Conservation (phyloP, 2,797 vertebrate species). For the Urocyon cinereoargenteus region DNA sequence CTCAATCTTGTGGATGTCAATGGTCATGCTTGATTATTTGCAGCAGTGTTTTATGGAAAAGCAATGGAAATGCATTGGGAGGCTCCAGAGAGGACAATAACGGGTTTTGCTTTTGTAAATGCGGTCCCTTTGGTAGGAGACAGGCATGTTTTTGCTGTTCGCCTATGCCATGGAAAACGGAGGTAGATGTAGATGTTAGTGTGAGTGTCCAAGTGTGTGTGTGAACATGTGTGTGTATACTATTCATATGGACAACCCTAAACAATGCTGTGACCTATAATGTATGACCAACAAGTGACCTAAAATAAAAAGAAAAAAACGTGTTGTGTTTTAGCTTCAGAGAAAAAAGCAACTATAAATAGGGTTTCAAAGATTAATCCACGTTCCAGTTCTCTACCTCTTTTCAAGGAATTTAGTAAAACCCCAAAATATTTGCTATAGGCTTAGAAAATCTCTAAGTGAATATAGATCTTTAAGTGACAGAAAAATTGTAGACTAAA, state of each 20-base stretch:
- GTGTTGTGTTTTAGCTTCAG: constrained; percentile 62
- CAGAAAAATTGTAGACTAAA: neutral
- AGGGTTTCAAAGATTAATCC: constrained; percentile 78
- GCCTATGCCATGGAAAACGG: constrained; percentile 73
- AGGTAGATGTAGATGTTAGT: neutral
- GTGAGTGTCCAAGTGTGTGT: neutral
- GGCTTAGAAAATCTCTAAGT: constrained; percentile 55
- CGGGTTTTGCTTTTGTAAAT: constrained; percentile 80
- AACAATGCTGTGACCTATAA: constrained; percentile 69
- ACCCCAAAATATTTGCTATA: constrained; percentile 29
- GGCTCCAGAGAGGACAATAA: constrained; percentile 82
- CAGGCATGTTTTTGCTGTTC: constrained; percentile 77
- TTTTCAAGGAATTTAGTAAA: constrained; percentile 69
- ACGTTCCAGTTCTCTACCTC: constrained; percentile 62
- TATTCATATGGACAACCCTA: neutral
- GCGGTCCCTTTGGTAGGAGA: constrained; percentile 79
- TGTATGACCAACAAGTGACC: constrained; percentile 82
- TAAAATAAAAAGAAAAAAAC: constrained; percentile 76
- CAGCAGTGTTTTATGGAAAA: constrained; percentile 88
- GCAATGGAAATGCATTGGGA: constrained; percentile 87
- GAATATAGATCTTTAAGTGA: constrained; percentile 49
- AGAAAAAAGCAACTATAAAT: constrained; percentile 80
- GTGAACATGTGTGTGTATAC: neutral
- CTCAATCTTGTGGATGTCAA: constrained; percentile 91
- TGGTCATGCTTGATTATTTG: constrained; percentile 92